These are phyloP conservation scores for Dendrocincla tyrannina DNA, from an alignment of 2,797 vertebrate genomes.

Conservation along the genomic window DNA sequence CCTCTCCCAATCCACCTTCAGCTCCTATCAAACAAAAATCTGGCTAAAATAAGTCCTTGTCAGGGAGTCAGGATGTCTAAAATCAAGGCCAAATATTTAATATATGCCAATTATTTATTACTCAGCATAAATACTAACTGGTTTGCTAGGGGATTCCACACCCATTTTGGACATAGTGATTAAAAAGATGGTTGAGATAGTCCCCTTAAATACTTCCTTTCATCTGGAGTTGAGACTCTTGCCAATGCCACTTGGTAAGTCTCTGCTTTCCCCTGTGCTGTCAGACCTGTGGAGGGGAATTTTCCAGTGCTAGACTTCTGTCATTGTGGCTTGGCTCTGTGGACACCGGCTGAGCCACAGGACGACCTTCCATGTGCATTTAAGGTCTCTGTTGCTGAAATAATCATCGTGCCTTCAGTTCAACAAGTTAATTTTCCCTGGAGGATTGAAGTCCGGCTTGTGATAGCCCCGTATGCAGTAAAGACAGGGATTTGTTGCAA, in stretches of 20 bases:
- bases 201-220: background rate
- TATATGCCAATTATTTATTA: background rate
- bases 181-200: background rate
- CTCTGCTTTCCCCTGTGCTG: background rate
- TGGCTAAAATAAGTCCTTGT: background rate
- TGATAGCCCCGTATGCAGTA: accelerated
- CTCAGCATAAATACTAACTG: background rate
- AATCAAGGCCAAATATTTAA: background rate
- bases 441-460: background rate
- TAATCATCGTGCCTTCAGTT: background rate
- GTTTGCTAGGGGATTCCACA: background rate
- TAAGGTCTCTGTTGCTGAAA: background rate
- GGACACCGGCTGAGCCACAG: background rate
- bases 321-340: background rate
- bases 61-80: background rate
- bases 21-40: background rate
- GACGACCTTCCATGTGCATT: accelerated
- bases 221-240: background rate
- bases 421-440: background rate
- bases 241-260: background rate
- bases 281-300: background rate
- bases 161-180: background rate
- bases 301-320: background rate
- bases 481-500: background rate
- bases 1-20: background rate